phyloP scores from a whole-genome alignment of 2,888 invertebrate species.

The Megalurothrips usitatus region DNA sequence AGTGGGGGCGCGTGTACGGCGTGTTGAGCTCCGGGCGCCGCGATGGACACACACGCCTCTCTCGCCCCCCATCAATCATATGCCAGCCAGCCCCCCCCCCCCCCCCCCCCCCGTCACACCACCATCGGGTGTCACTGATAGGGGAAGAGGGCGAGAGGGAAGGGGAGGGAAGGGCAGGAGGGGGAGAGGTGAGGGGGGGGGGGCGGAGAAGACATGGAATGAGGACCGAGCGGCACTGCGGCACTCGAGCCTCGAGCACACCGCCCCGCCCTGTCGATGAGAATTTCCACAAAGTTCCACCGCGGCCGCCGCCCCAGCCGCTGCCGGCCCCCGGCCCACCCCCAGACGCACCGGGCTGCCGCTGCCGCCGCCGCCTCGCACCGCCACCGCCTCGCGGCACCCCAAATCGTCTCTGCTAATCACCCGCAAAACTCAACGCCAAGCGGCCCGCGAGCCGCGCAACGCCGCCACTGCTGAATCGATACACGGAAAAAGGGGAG shows the following conservation, averaged over 20 bases:
- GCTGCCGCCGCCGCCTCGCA: background rate
- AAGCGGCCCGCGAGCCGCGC: background rate
- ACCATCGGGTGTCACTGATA: constrained; percentile 13
- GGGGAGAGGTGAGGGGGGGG: background rate
- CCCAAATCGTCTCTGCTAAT: constrained; percentile 12
- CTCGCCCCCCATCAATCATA: constrained; percentile 13
- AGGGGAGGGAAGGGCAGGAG: background rate
- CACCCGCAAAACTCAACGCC: constrained; percentile 18
- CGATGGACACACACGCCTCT: background rate
- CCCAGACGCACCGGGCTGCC: background rate
- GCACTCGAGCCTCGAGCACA: background rate
- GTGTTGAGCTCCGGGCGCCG: background rate
- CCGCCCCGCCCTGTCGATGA: background rate
- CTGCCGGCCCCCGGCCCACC: background rate
- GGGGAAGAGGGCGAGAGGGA: background rate
- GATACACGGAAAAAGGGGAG: background rate
- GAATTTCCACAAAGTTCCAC: no score
- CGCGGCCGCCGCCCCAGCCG: background rate
- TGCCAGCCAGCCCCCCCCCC: background rate
- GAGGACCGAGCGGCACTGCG: background rate
- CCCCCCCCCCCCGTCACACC: background rate
- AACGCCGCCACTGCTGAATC: no score
- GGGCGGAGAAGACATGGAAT: background rate
- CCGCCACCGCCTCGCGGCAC: background rate
- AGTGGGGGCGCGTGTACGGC: background rate